Percentiles rank a stretch among this genome's conserved stretches.
Conservation (phyloP, 1,140 invertebrate genomes). For the Eupristina koningsbergeri region DNA sequence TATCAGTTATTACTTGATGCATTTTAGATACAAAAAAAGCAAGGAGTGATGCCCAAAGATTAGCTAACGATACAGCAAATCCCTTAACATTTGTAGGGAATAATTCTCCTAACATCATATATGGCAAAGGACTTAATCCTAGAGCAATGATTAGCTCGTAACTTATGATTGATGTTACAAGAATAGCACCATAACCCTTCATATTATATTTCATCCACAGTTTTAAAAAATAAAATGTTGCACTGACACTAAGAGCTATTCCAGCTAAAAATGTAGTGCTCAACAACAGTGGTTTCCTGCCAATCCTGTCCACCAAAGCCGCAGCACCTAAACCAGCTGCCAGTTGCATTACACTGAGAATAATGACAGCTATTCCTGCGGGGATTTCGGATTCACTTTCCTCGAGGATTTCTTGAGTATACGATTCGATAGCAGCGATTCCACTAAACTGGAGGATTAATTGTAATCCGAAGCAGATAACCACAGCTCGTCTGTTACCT, state of each 20-base stretch:
- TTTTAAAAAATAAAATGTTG: slow-evolving; percentile 73
- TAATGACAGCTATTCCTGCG: slow-evolving; percentile 73
- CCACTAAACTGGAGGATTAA: slow-evolving; percentile 78
- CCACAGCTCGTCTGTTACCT: slow-evolving; percentile 70
- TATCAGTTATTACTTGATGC: slow-evolving; percentile 74
- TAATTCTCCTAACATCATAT: slow-evolving; percentile 77
- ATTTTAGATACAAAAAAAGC: slow-evolving; percentile 75
- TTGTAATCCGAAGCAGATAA: slow-evolving; percentile 77
- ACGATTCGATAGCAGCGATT: slow-evolving; percentile 80
- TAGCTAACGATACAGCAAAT: slow-evolving; percentile 71
- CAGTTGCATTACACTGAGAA: slow-evolving; percentile 80
- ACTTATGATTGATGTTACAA: slow-evolving; percentile 75
- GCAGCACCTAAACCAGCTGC: slow-evolving; percentile 75
- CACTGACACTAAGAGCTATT: slow-evolving; percentile 67
- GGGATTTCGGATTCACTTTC: slow-evolving; percentile 72
- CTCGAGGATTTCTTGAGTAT: slow-evolving; percentile 78
- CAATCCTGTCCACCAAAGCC: slow-evolving; percentile 74
- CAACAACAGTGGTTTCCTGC: slow-evolving; percentile 75
- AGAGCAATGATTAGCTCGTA: slow-evolving; percentile 76
- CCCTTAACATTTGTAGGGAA: slow-evolving; percentile 78
- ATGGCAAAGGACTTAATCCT: slow-evolving; percentile 76
- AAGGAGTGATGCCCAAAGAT: slow-evolving; percentile 66
- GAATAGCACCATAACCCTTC: slow-evolving; percentile 69
- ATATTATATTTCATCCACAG: slow-evolving; percentile 66
- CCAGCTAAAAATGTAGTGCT: slow-evolving; percentile 74